phyloP scores from a whole-genome alignment of 1,140 invertebrate species.

The Venustaconcha ellipsiformis region DNA sequence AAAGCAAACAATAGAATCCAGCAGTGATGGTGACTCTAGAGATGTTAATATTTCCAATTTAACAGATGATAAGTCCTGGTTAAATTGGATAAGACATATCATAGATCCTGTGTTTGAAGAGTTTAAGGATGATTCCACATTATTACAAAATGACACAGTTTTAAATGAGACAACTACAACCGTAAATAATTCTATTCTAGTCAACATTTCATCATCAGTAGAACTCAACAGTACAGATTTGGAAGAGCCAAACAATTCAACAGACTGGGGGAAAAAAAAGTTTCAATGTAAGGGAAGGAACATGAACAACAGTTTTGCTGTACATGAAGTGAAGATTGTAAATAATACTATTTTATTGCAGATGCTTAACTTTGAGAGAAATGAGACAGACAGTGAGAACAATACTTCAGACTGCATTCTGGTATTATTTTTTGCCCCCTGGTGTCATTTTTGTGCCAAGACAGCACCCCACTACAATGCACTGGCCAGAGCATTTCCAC shows the following conservation, averaged over 20 bases:
- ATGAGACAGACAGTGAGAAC: constrained; percentile 70
- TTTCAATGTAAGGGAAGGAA: constrained; percentile 62
- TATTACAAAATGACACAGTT: constrained; percentile 6
- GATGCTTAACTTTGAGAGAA: constrained; percentile 65
- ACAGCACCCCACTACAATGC: constrained; percentile 93
- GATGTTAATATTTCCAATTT: too few relatives aligned
- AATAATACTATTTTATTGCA: constrained; percentile 71
- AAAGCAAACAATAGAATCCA: too few relatives aligned
- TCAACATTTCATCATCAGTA: constrained; percentile 13
- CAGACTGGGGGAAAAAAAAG: constrained; percentile 54
- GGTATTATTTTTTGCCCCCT: constrained; percentile 90
- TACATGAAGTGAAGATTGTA: constrained; percentile 50
- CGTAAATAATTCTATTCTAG: constrained; percentile 16
- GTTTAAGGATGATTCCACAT: constrained; percentile 27
- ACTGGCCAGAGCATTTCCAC: constrained; percentile 84
- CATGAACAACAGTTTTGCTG: constrained; percentile 51
- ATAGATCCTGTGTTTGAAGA: constrained; percentile 53
- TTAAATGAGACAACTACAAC: constrained; percentile 4
- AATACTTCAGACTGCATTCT: constrained; percentile 74
- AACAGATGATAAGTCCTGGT: too few relatives aligned
- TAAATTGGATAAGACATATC: too few relatives aligned
- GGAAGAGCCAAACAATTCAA: constrained; percentile 33
- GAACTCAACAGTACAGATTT: constrained; percentile 38
- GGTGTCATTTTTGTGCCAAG: constrained; percentile 89
- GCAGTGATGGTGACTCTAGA: too few relatives aligned